Percentiles rank a stretch among this genome's conserved stretches.
Conservation (phyloP, 2,797 vertebrate genomes). For the Tragelaphus eurycerus region DNA sequence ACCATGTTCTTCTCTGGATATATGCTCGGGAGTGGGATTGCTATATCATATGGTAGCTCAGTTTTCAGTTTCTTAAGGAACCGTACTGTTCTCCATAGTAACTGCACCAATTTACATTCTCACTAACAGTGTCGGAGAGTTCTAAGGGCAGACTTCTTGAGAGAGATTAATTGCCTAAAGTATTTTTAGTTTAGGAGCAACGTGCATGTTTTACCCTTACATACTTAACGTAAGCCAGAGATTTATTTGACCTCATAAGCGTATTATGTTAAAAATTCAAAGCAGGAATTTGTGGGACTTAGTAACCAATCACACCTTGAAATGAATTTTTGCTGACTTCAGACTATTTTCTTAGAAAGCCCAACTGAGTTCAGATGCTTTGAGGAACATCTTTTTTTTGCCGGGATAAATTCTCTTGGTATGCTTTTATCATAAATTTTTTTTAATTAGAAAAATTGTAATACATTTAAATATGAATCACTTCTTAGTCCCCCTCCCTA, state of each 20-base stretch:
- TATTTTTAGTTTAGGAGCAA: neutral
- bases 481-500: neutral
- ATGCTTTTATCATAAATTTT: neutral
- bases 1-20: neutral
- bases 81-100: neutral
- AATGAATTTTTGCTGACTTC: neutral
- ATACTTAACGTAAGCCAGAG: neutral
- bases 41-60: neutral
- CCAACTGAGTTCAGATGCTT: neutral
- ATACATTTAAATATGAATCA: neutral
- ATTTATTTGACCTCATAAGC: neutral
- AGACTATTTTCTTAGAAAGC: neutral
- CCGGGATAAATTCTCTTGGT: neutral
- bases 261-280: neutral
- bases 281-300: neutral
- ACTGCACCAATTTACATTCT: neutral
- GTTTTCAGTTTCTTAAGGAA: neutral
- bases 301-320: neutral
- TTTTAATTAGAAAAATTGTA: neutral
- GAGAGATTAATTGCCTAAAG: neutral
- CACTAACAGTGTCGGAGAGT: neutral
- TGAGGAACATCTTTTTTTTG: neutral
- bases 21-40: neutral
- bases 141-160: slow-evolving; percentile 21
- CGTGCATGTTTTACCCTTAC: neutral